These are phyloP conservation scores for Archocentrus centrarchus DNA, from an alignment of 2,113 vertebrate genomes.

Conservation along the genomic window DNA sequence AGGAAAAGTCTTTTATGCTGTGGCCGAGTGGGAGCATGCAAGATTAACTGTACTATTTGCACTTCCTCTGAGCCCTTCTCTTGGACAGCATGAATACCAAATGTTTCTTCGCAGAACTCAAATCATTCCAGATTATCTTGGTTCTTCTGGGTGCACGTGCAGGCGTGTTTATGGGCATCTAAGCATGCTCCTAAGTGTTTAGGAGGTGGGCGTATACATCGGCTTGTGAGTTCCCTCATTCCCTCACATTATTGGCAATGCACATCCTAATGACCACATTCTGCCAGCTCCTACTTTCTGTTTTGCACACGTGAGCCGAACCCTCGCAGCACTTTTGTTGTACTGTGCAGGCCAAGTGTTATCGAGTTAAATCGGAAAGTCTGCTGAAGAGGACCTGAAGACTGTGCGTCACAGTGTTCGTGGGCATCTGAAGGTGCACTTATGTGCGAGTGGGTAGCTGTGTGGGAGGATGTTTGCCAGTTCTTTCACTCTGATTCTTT, in stretches of 20 bases:
- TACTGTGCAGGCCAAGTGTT: constrained; percentile 21
- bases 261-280: background rate
- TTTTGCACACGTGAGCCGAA: constrained; percentile 1
- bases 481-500: constrained; percentile 10
- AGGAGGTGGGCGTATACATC: background rate
- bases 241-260: background rate
- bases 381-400: background rate
- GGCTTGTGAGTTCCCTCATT: background rate
- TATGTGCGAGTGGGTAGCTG: constrained; percentile 26
- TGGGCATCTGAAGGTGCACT: constrained; percentile 42
- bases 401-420: background rate
- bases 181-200: background rate
- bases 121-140: constrained; percentile 5
- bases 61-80: constrained; percentile 41
- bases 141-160: background rate
- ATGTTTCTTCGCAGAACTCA: constrained; percentile 49
- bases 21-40: constrained; percentile 39
- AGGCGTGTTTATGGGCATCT: background rate
- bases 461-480: constrained; percentile 24
- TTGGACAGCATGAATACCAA: constrained; percentile 39
- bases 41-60: constrained; percentile 42
- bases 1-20: constrained; percentile 45
- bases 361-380: constrained; percentile 27
- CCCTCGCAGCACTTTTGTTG: background rate
- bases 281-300: background rate